These are phyloP conservation scores for Saccostrea cuccullata DNA, from an alignment of 1,140 invertebrate species.

Conservation along the genomic window DNA sequence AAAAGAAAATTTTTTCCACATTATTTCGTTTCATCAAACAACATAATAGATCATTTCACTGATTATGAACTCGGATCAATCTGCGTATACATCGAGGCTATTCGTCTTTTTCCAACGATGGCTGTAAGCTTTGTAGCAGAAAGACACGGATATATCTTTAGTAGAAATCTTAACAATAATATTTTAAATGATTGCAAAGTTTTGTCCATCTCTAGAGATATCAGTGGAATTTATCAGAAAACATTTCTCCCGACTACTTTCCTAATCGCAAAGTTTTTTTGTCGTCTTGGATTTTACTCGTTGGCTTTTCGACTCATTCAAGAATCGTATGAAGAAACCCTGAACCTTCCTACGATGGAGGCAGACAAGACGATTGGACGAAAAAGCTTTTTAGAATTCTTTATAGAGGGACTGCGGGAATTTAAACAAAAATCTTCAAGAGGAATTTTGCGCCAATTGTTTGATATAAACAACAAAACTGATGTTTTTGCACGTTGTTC, in stretches of 20 bases:
- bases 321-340: background rate
- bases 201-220: background rate
- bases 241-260: background rate
- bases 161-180: background rate
- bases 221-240: background rate
- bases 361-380: background rate
- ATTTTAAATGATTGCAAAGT: background rate
- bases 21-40: background rate
- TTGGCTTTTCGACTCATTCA: background rate
- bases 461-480: background rate
- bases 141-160: background rate
- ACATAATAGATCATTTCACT: background rate
- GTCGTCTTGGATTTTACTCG: background rate
- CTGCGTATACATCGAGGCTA: background rate
- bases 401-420: background rate
- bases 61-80: background rate
- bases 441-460: background rate
- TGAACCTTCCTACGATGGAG: background rate
- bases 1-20: background rate
- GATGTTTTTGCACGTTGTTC: background rate
- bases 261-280: background rate
- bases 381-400: background rate
- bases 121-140: background rate
- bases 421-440: background rate
- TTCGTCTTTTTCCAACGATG: background rate